Base-by-base conservation (phyloP, 2,888 invertebrate genomes). In the Caenorhabditis parvicauda region DNA sequence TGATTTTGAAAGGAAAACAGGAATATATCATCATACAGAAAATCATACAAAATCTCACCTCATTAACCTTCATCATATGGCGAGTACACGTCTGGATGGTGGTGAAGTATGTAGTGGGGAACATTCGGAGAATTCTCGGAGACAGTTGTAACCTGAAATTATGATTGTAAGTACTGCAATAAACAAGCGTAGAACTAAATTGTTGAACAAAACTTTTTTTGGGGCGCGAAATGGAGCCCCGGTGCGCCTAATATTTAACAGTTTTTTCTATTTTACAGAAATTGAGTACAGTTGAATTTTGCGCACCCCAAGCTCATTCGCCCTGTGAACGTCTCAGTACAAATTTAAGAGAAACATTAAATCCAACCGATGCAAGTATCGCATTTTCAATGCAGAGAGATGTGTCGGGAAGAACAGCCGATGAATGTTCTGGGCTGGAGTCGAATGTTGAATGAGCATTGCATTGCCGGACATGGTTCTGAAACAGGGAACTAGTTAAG, bases 321-420 rank as follows among this genome's bases (percentile, higher is more conserved):
- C n/a, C n/a, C n/a, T n/a, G n/a, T n/a, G n/a, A n/a, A 35, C 35
- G n/a, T 12, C 35, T 35, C n/a, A 41, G 12, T 19, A 12, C 19
- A n/a, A n/a, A n/a, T n/a, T 44, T 7, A 44, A 7, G 21, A 44
- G 12, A 21, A 44, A 32, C 35, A n/a, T 54, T 12, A 56, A 41
- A 17, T 38, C 37, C 2, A 53, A 53, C 9, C 98, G 87, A 82
- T 98, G 96, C 87, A 96, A 96, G 53, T 90, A 89, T 0, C 96
- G 86, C 52, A 98, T 84, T 73, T 90, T 87, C 84, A 88, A 87
- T 1, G 87, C 88, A 0, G 89, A 89, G 89, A 93, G 89, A 81
- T 91, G 90, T 0, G 93, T 92, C 64, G 95, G 96, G 63, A 99
- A 90, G 84, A 96, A 96, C 0, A 94, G 93, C 3, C 89, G 89